Evolutionary conservation across 1,140 invertebrate genomes (phyloP).

Genomic region (Neocloeon triangulifer): DNA sequence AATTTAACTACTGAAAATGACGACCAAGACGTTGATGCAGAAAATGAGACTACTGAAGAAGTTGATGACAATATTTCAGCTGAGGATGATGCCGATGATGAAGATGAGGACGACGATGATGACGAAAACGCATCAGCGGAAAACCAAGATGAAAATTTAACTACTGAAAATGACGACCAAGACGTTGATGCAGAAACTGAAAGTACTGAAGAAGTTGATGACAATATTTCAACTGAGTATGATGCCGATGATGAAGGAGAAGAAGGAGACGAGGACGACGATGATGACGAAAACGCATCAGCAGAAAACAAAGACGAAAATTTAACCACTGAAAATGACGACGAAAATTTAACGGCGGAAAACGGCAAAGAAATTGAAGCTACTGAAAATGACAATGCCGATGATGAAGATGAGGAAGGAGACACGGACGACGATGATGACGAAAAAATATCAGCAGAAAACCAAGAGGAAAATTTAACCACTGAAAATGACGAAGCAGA

Average conservation of each 20-base stretch:
- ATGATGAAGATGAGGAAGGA: constrained; percentile 7
- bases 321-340: constrained; percentile 6
- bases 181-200: constrained; percentile 4
- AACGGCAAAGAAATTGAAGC: constrained; percentile 14
- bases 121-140: constrained; percentile 12
- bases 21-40: too few species aligned
- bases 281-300: constrained; percentile 7
- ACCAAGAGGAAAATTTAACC: constrained; percentile 6
- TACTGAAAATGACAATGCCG: constrained; percentile 12
- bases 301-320: constrained; percentile 10
- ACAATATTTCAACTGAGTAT: constrained; percentile 1
- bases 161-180: too few species aligned
- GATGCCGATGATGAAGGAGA: constrained; percentile 4
- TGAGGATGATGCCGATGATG: constrained; percentile 5
- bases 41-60: neutral
- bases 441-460: constrained; percentile 12
- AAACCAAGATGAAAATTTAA: constrained; percentile 6
- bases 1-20: too few species aligned
- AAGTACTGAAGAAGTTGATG: too few species aligned
- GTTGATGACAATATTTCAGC: neutral
- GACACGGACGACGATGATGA: constrained; percentile 5
- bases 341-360: constrained; percentile 4
- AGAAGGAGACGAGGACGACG: constrained; percentile 7
- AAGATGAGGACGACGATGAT: constrained; percentile 4
- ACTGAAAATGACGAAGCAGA: too few species aligned